Evolutionary conservation across 2,888 invertebrate species (phyloP).

Genomic region (Euzetes globulus): DNA sequence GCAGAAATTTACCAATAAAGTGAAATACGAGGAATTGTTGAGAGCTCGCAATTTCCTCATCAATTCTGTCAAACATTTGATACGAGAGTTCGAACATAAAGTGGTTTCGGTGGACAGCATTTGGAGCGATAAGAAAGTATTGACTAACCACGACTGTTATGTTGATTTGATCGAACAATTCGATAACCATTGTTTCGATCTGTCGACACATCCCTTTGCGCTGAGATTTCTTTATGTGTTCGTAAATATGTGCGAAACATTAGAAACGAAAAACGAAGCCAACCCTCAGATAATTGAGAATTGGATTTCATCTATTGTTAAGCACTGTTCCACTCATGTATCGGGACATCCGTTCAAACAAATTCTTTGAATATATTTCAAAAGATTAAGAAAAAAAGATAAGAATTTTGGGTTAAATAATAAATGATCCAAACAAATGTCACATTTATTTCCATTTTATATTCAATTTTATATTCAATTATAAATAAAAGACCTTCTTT

Average conservation of each 20-base stretch:
- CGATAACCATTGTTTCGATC: constrained; percentile 35
- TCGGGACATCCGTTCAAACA: constrained; percentile 16
- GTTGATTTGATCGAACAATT: constrained; percentile 26
- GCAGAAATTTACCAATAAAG: constrained; percentile 44
- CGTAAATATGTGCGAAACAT: constrained; percentile 50
- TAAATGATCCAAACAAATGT: not conserved
- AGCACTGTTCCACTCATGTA: constrained; percentile 10
- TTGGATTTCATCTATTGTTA: constrained; percentile 27
- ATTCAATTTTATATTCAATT: no score
- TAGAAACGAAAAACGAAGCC: not conserved
- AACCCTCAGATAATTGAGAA: constrained; percentile 6
- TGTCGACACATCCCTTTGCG: constrained; percentile 48
- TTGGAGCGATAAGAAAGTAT: constrained; percentile 45
- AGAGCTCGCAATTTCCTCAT: not conserved
- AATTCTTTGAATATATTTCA: not conserved
- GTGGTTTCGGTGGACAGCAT: constrained; percentile 45
- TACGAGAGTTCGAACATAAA: constrained; percentile 6
- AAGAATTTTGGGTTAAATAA: not conserved
- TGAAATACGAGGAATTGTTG: constrained; percentile 29
- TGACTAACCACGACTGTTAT: constrained; percentile 26
- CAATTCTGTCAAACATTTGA: constrained; percentile 14
- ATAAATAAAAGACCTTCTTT: no score
- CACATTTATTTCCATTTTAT: not conserved
- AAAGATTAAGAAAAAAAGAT: not conserved
- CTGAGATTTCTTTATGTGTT: constrained; percentile 48